These are phyloP conservation scores for Bufotes viridis DNA, from an alignment of 2,797 vertebrate genomes.

Conservation along the genomic window DNA sequence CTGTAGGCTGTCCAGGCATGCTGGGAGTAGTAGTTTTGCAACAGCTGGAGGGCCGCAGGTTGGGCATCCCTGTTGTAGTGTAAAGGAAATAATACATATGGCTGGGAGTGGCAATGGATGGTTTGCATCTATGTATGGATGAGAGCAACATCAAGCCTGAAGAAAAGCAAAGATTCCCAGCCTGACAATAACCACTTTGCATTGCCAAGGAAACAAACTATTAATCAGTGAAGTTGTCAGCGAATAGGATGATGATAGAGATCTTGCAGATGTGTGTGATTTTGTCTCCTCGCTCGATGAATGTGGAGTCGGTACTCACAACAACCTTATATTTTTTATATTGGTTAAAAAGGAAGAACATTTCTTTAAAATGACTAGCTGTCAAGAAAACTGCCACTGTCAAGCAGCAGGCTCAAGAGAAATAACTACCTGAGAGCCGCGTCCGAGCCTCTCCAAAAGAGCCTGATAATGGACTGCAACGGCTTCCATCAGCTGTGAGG, in stretches of 20 bases:
- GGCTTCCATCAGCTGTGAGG: background rate
- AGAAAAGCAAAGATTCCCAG: background rate
- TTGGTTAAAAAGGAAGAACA: slow-evolving; percentile 12
- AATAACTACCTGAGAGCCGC: slow-evolving; percentile 25
- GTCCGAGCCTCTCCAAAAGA: slow-evolving; percentile 26
- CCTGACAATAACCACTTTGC: background rate
- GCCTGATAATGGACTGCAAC: background rate
- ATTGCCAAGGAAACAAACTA: background rate
- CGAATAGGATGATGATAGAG: slow-evolving; percentile 13
- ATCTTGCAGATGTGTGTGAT: background rate
- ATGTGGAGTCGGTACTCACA: background rate
- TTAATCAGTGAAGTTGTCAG: background rate
- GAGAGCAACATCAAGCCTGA: background rate
- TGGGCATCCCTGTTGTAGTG: too few relatives aligned
- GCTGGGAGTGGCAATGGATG: too few relatives aligned
- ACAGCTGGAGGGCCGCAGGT: too few relatives aligned
- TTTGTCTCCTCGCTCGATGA: slow-evolving; percentile 2
- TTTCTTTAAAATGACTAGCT: slow-evolving; percentile 37
- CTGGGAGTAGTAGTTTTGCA: too few relatives aligned
- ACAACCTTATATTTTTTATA: slow-evolving; percentile 23
- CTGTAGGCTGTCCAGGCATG: too few relatives aligned
- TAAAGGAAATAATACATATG: too few relatives aligned
- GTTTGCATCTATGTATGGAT: too few relatives aligned
- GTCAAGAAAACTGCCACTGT: slow-evolving; percentile 12
- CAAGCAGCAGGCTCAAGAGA: slow-evolving; percentile 1